A percentile compares a stretch with the other conserved stretches of the same genome.
Evolutionary conservation across 1,140 invertebrate genomes (phyloP).

Genomic region (Ectropis grisescens): DNA sequence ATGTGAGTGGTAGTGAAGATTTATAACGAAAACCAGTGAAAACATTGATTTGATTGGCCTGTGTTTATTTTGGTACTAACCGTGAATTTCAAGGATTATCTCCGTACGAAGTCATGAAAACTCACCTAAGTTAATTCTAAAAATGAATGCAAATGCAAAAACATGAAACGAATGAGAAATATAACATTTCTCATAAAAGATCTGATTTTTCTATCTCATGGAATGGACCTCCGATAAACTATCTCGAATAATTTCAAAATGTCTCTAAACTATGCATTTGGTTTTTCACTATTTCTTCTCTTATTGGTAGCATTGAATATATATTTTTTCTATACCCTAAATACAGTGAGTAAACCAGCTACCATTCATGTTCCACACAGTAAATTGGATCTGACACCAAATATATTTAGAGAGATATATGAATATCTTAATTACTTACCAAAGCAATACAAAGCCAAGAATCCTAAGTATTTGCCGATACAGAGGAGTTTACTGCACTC

Average conservation of each 20-base stretch:
- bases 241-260: slow-evolving; percentile 14
- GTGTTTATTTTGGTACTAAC: no score
- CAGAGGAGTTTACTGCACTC: slow-evolving; percentile 34
- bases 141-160: no score
- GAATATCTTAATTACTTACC: slow-evolving; percentile 46
- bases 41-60: no score
- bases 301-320: slow-evolving; percentile 48
- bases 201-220: no score
- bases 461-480: slow-evolving; percentile 31
- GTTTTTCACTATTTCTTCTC: slow-evolving; percentile 47
- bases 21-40: no score
- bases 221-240: no score
- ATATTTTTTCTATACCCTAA: slow-evolving; percentile 55
- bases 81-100: no score
- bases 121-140: no score
- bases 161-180: no score
- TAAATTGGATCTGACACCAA: slow-evolving; percentile 30
- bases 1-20: no score
- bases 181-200: no score
- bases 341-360: slow-evolving; percentile 23
- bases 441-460: slow-evolving; percentile 40
- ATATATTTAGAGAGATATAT: slow-evolving; percentile 46
- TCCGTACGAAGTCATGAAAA: no score
- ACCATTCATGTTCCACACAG: slow-evolving; percentile 29
- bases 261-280: slow-evolving; percentile 55